Conservation (phyloP, 2,113 vertebrate species). For the Gadus macrocephalus region DNA sequence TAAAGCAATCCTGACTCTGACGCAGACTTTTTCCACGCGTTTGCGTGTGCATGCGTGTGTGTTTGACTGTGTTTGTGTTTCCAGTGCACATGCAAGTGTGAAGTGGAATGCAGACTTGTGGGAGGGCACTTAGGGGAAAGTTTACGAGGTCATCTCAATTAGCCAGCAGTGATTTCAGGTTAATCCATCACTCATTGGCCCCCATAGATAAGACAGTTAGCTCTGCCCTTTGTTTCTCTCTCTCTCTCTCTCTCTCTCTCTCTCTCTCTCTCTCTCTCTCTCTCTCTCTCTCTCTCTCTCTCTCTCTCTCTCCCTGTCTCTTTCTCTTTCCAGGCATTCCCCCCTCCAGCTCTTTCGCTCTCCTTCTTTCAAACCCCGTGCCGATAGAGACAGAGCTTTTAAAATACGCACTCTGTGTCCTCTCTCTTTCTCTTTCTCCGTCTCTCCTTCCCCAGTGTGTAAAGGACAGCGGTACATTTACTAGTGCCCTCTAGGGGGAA, state of each 20-base stretch:
- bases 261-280: background rate
- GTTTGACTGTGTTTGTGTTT: too few species aligned
- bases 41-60: too few species aligned
- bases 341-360: too few species aligned
- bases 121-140: slow-evolving; percentile 41
- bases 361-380: slow-evolving; percentile 1
- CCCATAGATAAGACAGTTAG: slow-evolving; percentile 52
- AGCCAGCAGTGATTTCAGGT: slow-evolving; percentile 59
- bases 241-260: background rate
- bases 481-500: too few species aligned
- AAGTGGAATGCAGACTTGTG: slow-evolving; percentile 52
- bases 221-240: slow-evolving; percentile 26
- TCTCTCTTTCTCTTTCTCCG: background rate
- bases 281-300: too few species aligned
- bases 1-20: too few species aligned
- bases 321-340: background rate
- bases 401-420: background rate
- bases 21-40: too few species aligned
- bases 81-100: slow-evolving; percentile 25
- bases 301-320: background rate
- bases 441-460: background rate
- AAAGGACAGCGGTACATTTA: too few species aligned
- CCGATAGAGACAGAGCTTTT: too few species aligned
- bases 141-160: slow-evolving; percentile 65
- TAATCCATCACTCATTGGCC: slow-evolving; percentile 71